Percentiles rank a stretch among this genome's conserved stretches.
Evolutionary conservation across 2,113 vertebrate species (phyloP).

Genomic region (Phoenicopterus ruber): DNA sequence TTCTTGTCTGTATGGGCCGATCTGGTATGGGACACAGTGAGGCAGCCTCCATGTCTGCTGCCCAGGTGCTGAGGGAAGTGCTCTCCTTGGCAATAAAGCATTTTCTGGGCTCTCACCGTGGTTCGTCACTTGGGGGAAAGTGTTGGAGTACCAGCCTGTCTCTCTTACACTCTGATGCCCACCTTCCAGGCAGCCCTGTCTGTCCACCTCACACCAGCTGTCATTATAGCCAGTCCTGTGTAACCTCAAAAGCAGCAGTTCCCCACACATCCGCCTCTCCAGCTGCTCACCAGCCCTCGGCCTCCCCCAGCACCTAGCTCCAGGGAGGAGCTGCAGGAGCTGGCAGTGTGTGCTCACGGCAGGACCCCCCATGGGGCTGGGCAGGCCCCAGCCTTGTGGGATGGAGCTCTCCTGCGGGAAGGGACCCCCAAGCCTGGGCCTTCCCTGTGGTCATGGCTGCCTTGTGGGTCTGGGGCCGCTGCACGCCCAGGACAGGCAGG

Average conservation of each 20-base stretch:
- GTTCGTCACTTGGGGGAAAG: not conserved
- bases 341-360: fast-evolving
- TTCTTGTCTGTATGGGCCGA: not conserved
- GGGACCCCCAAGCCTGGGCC: not conserved
- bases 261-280: fast-evolving
- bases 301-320: fast-evolving
- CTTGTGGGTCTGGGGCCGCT: not conserved
- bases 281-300: not conserved
- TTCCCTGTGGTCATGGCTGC: not conserved
- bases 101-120: not conserved
- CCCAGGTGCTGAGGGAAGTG: not conserved
- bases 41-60: not conserved
- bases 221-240: fast-evolving
- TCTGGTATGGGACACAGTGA: fast-evolving
- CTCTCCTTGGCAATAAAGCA: constrained; percentile 14
- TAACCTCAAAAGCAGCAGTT: not conserved
- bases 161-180: not conserved
- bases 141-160: not conserved
- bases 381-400: not conserved
- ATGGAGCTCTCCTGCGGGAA: not conserved
- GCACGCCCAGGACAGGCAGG: not conserved
- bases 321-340: not conserved
- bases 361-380: too few species aligned
- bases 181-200: not conserved
- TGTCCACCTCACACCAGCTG: fast-evolving